Evolutionary conservation across 1,140 invertebrate species (phyloP).

Genomic region (Drosophila nebulosa): DNA sequence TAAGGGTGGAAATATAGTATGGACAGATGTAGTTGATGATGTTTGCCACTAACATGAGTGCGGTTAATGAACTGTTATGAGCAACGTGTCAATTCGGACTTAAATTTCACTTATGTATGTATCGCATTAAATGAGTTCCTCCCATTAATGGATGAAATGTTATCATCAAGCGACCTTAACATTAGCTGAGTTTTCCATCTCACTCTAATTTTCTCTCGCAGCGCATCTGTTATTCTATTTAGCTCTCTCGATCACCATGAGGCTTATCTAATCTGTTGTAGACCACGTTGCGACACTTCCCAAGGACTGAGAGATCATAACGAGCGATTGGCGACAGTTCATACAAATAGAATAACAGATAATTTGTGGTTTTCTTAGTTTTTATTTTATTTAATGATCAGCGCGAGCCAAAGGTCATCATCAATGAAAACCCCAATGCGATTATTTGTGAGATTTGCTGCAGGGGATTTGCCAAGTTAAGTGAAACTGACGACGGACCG

Average conservation of each 20-base stretch:
- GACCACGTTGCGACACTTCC: conserved; percentile 30
- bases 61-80: not conserved
- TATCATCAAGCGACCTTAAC: not conserved
- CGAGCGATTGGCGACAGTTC: conserved; percentile 27
- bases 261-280: conserved; percentile 11
- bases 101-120: not conserved
- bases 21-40: not conserved
- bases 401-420: not conserved
- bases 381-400: not conserved
- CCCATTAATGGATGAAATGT: not conserved
- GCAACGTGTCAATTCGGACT: not conserved
- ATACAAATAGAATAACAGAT: not conserved
- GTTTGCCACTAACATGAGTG: not conserved
- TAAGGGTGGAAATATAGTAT: not conserved
- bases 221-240: not conserved
- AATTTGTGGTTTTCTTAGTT: not conserved
- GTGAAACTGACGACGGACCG: not conserved
- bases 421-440: not conserved
- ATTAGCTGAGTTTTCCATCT: not conserved
- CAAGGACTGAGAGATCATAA: not conserved
- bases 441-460: not conserved
- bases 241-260: not conserved
- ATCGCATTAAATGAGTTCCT: no score
- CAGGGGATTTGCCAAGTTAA: not conserved
- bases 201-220: not conserved